These are phyloP conservation scores for Arenicola marina DNA, from an alignment of 2,888 invertebrate species.

Conservation along the genomic window DNA sequence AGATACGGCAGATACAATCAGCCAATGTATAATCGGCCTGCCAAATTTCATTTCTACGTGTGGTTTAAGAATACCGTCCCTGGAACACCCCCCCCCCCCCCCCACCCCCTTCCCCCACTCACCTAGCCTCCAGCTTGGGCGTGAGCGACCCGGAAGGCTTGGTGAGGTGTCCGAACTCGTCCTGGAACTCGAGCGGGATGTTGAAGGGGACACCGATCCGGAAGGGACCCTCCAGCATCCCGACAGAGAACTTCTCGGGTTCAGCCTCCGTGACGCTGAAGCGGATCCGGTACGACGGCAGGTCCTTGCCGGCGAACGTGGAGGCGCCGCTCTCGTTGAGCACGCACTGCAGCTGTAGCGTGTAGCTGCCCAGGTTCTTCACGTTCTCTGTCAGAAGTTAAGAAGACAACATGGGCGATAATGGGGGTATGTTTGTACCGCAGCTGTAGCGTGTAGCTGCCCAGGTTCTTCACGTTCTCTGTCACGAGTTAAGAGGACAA, in stretches of 20 bases:
- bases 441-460: conserved; percentile 51
- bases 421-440: no score
- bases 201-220: conserved; percentile 56
- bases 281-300: conserved; percentile 50
- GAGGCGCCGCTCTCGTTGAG: conserved; percentile 56
- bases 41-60: no score
- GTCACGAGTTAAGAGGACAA: no score
- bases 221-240: conserved; percentile 58
- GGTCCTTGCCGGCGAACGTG: conserved; percentile 48
- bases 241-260: conserved; percentile 56
- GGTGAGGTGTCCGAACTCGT: conserved; percentile 53
- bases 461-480: conserved; percentile 58
- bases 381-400: conserved; percentile 59
- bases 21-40: neutral
- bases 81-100: no score
- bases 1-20: neutral
- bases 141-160: conserved; percentile 44
- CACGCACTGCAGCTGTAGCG: conserved; percentile 51
- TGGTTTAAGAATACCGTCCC: no score
- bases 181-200: conserved; percentile 58
- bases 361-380: conserved; percentile 54
- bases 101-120: no score
- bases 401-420: no score
- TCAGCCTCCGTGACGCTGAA: conserved; percentile 57
- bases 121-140: conserved; percentile 53